Evolutionary conservation across 1,140 invertebrate species (phyloP), one percentile per base, ranked within the genome.

Genomic region (Drosophila nannoptera): DNA sequence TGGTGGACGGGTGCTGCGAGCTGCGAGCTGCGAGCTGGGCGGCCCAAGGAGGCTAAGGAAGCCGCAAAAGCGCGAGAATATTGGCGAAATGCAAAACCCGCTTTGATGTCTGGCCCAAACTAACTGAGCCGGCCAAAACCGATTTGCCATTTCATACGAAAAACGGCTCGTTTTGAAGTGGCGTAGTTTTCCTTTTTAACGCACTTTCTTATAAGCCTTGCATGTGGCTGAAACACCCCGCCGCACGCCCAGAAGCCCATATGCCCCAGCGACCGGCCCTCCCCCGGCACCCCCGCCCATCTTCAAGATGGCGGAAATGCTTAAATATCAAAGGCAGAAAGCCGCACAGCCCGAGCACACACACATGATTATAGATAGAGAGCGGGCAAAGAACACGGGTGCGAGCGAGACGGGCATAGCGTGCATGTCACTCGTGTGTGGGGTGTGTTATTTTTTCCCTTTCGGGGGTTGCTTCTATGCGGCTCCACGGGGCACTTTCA

Each of bases 221-320:
- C 16, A 35, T 31, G 40, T 16, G 33, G 53, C 35, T 16, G 31
- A 12, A 14, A 33, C 8, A 29, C n/a, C 29, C 49, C 33, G 11
- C 42, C 38, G 22, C 5, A 0, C 11, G 8, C 49, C 40, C 16
- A n/a, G n/a, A n/a, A n/a, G n/a, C n/a, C n/a, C n/a, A n/a, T n/a
- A 22, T 22, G 22, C 22, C 1, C 22, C 22, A 22, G 22, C 22
- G 22, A 22, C 22, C 22, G 22, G 22, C 22, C 8, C 35, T 14
- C 29, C 40, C 33, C 14, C 42, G 38, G 22, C 5, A 0, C 11
- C n/a, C 49, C 40, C 16, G 46, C 22, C 53, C 33, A 42, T 66
- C 49, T 95, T 40, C 69, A 86, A 86, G 75, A 86, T 86, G 81
- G 81, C 81, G 81, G 81, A 81, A 86, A 81, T 86, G 68, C 77